Evolutionary conservation across 2,797 vertebrate species (phyloP).

Genomic region (Acridotheres tristis): DNA sequence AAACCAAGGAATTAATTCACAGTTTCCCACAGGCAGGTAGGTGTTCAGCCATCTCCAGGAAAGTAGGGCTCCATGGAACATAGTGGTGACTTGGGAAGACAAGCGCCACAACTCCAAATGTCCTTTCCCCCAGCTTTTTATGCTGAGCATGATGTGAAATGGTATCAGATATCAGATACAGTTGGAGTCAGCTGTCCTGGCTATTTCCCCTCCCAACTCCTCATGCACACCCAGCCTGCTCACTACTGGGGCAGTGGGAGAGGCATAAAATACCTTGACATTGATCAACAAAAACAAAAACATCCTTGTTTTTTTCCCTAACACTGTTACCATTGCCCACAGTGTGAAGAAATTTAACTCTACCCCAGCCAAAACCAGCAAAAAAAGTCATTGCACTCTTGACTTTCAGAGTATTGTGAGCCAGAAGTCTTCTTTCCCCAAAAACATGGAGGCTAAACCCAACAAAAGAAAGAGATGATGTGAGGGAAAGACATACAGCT

Average conservation of each 20-base stretch:
- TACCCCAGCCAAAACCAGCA: neutral
- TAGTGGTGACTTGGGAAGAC: neutral
- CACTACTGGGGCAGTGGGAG: neutral
- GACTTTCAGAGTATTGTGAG: neutral
- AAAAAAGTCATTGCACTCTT: neutral
- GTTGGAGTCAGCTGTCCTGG: neutral
- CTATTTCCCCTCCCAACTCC: neutral
- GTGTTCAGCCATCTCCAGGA: neutral
- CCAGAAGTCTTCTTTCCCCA: neutral
- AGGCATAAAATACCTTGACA: neutral
- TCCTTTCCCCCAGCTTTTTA: neutral
- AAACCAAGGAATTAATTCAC: neutral
- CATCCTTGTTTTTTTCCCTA: neutral
- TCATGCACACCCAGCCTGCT: neutral
- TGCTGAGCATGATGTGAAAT: neutral
- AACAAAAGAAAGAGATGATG: neutral
- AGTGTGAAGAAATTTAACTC: neutral
- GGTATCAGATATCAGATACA: neutral
- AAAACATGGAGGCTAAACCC: neutral
- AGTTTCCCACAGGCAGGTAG: neutral
- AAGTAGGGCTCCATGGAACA: neutral
- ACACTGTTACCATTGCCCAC: neutral
- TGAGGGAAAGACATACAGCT: neutral
- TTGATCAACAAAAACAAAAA: neutral
- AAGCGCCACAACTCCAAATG: neutral